Evolutionary conservation across 2,888 invertebrate species (phyloP), one percentile per base, ranked within the genome.

Genomic region (Synergus laeviventris): DNA sequence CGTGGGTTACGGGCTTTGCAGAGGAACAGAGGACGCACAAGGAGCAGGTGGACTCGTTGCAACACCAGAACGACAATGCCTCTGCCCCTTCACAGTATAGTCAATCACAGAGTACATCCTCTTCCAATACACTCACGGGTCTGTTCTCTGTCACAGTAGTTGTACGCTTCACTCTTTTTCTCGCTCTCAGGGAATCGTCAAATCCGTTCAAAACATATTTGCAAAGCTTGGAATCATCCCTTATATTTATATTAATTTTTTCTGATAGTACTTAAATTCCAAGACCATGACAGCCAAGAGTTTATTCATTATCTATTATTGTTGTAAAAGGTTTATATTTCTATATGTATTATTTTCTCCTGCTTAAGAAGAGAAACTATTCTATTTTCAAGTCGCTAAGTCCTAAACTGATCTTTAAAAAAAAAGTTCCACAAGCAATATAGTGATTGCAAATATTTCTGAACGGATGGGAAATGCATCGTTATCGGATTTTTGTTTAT

Each of bases 61-160:
- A 86, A 85, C 88, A 91, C 84, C 89, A 88, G 87, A 89, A 86
- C 86, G 82, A 84, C 87, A 87, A 87, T 84, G 87, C 87, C 83
- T 89, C 87, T 86, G 86, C 88, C 84, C 87, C 88, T 85, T 87
- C 89, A 85, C 89, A 90, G 87, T 86, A 87, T 91, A 90, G 86
- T 89, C 89, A 89, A 84, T 86, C 88, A 87, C 90, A 89, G 89
- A 90, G 87, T 88, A 88, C 87, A 81, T 86, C 88, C 86, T 88
- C 90, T 87, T 87, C 89, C 86, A 90, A 90, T 89, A 87, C 89
- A 88, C 86, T 87, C 82, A 90, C 86, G 89, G 91, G 90, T 91
- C 90, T 91, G 90, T 91, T 91, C 87, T 49, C 49, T 89, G 86
- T 88, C 87, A 89, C 87, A 87, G 85, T 87, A 88, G 86, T 85